Base-by-base conservation (phyloP, 1,140 invertebrate genomes). In the Kradibia gibbosae region DNA sequence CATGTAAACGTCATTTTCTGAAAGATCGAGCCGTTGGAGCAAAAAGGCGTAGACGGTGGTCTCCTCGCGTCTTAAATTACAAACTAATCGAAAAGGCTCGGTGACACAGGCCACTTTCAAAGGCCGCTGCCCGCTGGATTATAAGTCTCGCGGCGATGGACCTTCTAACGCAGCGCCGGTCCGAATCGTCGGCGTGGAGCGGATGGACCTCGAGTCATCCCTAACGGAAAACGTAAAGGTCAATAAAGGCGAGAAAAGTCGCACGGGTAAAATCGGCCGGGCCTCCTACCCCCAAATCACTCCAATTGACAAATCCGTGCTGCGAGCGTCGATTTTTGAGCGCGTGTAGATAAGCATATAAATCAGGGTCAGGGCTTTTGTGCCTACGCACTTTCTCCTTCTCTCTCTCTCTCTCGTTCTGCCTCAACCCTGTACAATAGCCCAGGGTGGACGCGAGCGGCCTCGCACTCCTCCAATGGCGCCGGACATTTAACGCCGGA, bases 341-440 rank as follows among this genome's bases (percentile, higher is more conserved):
- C 71, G 28, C 71, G 71, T 36, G 45, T 31, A 55, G 71, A 50
- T 73, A 73, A 73, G 45, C 25, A n/a, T 73, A 73, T 73, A 73
- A 73, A 73, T 73, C 71, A 73, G 42, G 31, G n/a, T 22, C 71
- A 22, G 48, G n/a, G 31, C 71, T 45, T 76, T 65, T 48, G 48
- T 53, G 13, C 34, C 45, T 10, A 15, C 34, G 75, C 42, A 55
- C 28, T 22, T 28, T 31, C 73, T 31, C 28, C 4, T 13, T 17
- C 22, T 17, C 42, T 25, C 25, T 39, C 74, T 22, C 53, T 3
- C 42, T 11, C 45, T 7, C 45, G 57, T 57, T 25, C 36, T 3
- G 15, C 25, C 45, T 11, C 70, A 22, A n/a, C n/a, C 3, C 2
- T 1, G 36, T 15, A 71, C 34, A 78, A 70, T 70, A 13, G 62